Evolutionary conservation across 1,140 invertebrate species (phyloP), one percentile per base, ranked within the genome.

Genomic region (Dreissena polymorpha): DNA sequence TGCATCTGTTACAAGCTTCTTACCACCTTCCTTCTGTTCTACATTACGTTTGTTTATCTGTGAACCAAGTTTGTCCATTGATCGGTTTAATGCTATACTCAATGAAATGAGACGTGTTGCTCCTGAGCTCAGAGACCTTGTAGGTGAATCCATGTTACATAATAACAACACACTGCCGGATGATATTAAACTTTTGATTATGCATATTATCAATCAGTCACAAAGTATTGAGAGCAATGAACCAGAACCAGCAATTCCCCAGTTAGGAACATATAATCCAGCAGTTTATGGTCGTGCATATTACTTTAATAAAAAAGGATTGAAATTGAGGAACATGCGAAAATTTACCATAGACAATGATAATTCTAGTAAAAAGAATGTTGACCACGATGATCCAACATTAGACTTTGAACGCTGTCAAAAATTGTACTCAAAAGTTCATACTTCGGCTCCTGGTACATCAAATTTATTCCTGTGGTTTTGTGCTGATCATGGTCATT

Each of bases 251-350:
- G 65, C 85, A 50, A 50, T 72, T 18, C 65, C 73, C 8, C 64
- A 80, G 39, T 16, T 25, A 63, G 75, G 77, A 14, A 80, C 81
- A 55, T 86, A 86, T 65, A 84, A 86, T 60, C 85, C 82, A 27
- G 67, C 21, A 27, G 81, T 83, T 74, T 83, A 77, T 86, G 85
- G 85, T 49, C 29, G 68, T 18, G 85, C 84, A 21, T 85, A 85
- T 51, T 85, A 85, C 25, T 85, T 85, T 51, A 64, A 80, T 21
- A 2, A 64, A 63, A 14, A 23, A 25, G 79, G 80, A 12, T 3
- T 74, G 10, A 68, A 68, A 70, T 12, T 83, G 21, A 69, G 75
- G 53, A 18, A 39, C 63, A 51, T 85, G 8, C n/a, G n/a, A n/a
- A n/a, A n/a, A n/a, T n/a, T n/a, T n/a, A n/a, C n/a, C n/a, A n/a